phyloP scores from a whole-genome alignment of 2,113 vertebrate species.

The Baryphthengus martii region DNA sequence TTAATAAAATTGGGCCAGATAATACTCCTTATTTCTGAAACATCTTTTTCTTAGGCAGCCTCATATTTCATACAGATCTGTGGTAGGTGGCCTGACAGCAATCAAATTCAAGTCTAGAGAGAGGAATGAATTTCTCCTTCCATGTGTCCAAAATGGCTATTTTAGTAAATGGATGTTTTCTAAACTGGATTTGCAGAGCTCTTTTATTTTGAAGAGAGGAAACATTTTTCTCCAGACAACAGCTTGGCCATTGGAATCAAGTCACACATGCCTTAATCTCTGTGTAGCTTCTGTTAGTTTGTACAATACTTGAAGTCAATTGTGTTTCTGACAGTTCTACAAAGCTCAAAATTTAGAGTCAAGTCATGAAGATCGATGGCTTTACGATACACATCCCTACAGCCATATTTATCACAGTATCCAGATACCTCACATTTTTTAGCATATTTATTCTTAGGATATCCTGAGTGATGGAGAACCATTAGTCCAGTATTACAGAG shows the following conservation, averaged over 20 bases:
- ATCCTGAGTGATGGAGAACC: not conserved
- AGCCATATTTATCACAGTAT: not conserved
- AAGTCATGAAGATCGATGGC: not conserved
- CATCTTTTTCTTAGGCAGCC: slow-evolving; percentile 48
- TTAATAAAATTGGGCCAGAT: slow-evolving; percentile 41
- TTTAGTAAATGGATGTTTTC: not conserved
- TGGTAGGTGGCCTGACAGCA: slow-evolving; percentile 45
- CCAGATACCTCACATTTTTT: not conserved
- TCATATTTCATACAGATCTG: slow-evolving; percentile 47
- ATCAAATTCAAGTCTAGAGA: not conserved
- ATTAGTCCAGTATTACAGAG: not conserved
- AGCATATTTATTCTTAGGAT: not conserved
- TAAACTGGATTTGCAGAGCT: not conserved
- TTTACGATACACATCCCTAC: not conserved
- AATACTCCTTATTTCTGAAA: slow-evolving; percentile 47
- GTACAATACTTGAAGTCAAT: not conserved
- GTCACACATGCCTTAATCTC: not conserved
- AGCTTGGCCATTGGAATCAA: not conserved
- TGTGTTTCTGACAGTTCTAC: not conserved
- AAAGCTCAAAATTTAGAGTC: not conserved
- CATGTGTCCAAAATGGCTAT: not conserved
- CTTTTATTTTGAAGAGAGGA: not conserved
- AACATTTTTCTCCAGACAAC: not conserved
- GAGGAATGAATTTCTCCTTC: not conserved
- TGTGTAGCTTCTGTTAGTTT: not conserved